Evolutionary conservation across 2,888 invertebrate species (phyloP).

Genomic region (Xanthia togata): DNA sequence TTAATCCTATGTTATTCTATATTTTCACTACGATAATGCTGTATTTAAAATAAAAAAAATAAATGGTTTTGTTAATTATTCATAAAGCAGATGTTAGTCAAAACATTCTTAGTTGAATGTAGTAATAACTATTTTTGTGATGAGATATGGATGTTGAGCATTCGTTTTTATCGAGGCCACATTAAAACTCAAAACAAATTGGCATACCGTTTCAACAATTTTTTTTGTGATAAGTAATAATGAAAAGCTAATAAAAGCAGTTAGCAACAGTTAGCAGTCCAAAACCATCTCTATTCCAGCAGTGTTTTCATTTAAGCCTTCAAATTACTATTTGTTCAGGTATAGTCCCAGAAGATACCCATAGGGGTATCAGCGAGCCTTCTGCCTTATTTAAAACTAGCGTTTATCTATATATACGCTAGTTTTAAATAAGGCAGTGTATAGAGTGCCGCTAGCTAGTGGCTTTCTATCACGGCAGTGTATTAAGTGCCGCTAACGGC

Average conservation of each 20-base stretch:
- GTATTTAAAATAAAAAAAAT: slow-evolving; percentile 6
- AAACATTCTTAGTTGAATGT: slow-evolving; percentile 51
- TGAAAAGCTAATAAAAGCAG: no score
- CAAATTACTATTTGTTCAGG: not conserved
- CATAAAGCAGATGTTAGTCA: slow-evolving; percentile 50
- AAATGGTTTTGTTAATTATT: slow-evolving; percentile 36
- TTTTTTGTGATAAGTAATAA: not conserved
- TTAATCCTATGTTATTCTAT: not conserved
- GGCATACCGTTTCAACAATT: slow-evolving; percentile 16
- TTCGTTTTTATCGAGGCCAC: slow-evolving; percentile 56
- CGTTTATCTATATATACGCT: no score
- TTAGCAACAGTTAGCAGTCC: not conserved
- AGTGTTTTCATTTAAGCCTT: not conserved
- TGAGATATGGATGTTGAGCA: slow-evolving; percentile 39
- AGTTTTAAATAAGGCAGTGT: no score
- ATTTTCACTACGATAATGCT: not conserved
- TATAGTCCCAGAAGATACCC: no score
- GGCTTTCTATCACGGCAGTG: no score
- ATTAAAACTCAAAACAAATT: slow-evolving; percentile 44
- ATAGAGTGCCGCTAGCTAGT: no score
- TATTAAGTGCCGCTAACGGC: no score
- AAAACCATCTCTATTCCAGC: not conserved
- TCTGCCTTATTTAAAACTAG: no score
- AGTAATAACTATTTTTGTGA: slow-evolving; percentile 58
- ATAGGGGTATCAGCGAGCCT: no score